Base-by-base conservation (phyloP, 2,113 vertebrate species). In the Tragelaphus scriptus region DNA sequence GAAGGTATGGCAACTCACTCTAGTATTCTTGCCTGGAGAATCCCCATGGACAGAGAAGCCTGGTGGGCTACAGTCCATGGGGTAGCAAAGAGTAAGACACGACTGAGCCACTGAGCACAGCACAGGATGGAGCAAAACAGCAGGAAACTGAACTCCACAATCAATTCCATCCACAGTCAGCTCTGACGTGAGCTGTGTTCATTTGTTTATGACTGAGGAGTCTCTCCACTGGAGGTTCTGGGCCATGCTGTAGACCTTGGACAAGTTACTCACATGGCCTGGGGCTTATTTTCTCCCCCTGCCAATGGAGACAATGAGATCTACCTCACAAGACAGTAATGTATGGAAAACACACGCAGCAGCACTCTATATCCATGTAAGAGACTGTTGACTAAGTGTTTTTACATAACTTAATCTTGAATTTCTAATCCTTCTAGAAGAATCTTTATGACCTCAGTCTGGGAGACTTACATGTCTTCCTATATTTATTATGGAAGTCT, bases 381-480 rank as follows among this genome's bases (percentile, higher is more conserved):
- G 65, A 47, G 36, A 61, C 23, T 63, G 7, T 40, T 40, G 26
- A 79, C 65, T 85, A 68, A 7, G 65, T 91, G 3, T 59, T 91
- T 95, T 94, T 53, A 91, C 55, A n/a, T 59, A 84, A 63, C 77
- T 71, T 88, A 84, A 84, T 82, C 97, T 94, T 90, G 23, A 89
- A 84, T 85, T 96, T 94, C n/a, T 44, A 86, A 95, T 86, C 89
- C 51, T 94, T 87, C 90, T 87, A 89, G 87, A 93, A 95, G 59
- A 51, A 15, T 94, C 86, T 80, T 95, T 81, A 87, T 95, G 91
- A 86, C 58, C 59, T 94, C 14, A 17, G 84, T 88, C 91, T 93
- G 92, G 68, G 49, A 91, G 36, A 71, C n/a, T 65, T 95, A 71
- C 85, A 53, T 13, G 59, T 25, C 55, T 59, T 95, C 58, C 65